A percentile compares a stretch with the other conserved stretches of the same genome.
Evolutionary conservation across 2,888 invertebrate genomes (phyloP).

Genomic region (Druceiella hillmani): DNA sequence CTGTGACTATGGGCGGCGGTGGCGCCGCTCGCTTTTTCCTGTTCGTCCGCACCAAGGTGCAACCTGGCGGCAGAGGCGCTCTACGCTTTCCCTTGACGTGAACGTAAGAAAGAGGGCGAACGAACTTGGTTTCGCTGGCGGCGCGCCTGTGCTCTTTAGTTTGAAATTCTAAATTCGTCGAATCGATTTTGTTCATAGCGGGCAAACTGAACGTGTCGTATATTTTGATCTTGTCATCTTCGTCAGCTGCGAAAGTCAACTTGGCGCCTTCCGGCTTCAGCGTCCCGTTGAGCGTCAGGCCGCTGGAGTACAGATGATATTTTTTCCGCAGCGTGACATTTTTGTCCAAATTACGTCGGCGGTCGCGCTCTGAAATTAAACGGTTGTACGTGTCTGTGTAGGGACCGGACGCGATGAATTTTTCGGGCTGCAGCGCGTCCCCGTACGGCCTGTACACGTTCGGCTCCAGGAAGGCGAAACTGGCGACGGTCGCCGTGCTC

Average conservation of each 20-base stretch:
- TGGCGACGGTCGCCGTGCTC: conserved; percentile 66
- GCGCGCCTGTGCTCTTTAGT: conserved; percentile 49
- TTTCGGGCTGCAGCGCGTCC: conserved; percentile 33
- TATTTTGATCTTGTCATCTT: no score
- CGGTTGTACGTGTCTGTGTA: conserved; percentile 60
- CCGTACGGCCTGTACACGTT: conserved; percentile 41
- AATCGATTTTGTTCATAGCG: conserved; percentile 27
- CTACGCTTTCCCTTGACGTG: conserved; percentile 73
- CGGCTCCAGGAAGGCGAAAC: conserved; percentile 64
- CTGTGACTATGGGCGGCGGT: conserved; percentile 40
- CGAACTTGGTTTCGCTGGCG: conserved; percentile 57
- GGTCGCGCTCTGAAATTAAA: conserved; percentile 55
- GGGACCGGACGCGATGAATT: conserved; percentile 47
- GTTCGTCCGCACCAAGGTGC: conserved; percentile 26
- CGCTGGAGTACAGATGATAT: conserved; percentile 51
- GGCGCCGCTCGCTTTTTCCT: conserved; percentile 52
- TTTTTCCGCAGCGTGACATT: conserved; percentile 60
- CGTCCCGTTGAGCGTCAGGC: conserved; percentile 25
- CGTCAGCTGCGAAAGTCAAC: conserved; percentile 17
- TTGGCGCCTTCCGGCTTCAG: not conserved
- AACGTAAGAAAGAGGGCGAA: conserved; percentile 49
- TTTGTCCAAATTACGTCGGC: conserved; percentile 52
- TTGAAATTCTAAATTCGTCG: conserved; percentile 25
- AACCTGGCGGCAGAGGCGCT: conserved; percentile 64
- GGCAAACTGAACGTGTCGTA: conserved; percentile 43